A percentile compares a stretch with the other conserved stretches of the same genome.
Conservation (phyloP, 2,113 vertebrate species). For the Copsychus sechellarum region DNA sequence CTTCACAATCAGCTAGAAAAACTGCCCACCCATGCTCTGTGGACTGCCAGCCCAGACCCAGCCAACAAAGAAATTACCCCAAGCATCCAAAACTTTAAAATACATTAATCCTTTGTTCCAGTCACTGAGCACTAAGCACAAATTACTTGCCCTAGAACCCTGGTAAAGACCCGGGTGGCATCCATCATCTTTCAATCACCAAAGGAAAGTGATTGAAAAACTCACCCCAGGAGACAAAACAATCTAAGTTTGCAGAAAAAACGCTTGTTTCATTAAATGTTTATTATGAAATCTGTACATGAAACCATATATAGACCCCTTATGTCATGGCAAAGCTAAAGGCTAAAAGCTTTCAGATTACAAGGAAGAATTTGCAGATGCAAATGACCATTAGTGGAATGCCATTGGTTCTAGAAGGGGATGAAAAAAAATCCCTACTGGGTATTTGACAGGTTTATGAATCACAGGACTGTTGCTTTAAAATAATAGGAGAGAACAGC, state of each 20-base stretch:
- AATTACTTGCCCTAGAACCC: background rate
- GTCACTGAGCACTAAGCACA: background rate
- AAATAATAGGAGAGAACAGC: background rate
- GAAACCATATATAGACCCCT: background rate
- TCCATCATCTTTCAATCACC: slow-evolving; percentile 11
- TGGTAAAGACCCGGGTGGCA: background rate
- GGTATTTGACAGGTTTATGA: background rate
- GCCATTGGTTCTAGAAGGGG: background rate
- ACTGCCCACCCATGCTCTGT: slow-evolving; percentile 10
- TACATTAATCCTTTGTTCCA: slow-evolving; percentile 38
- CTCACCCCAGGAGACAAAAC: background rate
- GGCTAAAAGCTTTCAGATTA: background rate
- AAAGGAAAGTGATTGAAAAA: slow-evolving; percentile 40
- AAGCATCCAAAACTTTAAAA: slow-evolving; percentile 8
- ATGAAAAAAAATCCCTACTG: background rate
- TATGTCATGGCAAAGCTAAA: background rate
- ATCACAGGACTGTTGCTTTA: background rate
- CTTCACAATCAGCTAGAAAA: slow-evolving; percentile 28
- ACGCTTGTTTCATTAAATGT: background rate
- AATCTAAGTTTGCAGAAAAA: background rate
- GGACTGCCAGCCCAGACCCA: background rate
- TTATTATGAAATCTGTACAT: background rate
- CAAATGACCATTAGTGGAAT: background rate
- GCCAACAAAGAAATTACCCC: background rate
- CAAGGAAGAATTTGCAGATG: background rate